Percentiles rank a stretch among this genome's conserved stretches.
Evolutionary conservation across 2,113 vertebrate genomes (phyloP).

Genomic region (Rhabdomys dilectus): DNA sequence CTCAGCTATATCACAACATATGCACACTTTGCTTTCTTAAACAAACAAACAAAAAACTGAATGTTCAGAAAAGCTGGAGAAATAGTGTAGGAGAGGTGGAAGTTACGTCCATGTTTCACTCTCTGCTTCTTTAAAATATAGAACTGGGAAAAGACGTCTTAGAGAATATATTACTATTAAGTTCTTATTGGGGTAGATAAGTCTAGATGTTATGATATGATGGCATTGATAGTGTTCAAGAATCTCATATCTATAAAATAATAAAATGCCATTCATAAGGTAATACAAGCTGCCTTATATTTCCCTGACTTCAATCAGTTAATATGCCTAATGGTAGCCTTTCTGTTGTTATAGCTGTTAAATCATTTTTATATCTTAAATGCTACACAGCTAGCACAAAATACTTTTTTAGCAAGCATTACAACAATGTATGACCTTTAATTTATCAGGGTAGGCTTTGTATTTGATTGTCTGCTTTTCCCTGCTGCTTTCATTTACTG

Average conservation of each 20-base stretch:
- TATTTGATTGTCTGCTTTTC: conserved; percentile 81
- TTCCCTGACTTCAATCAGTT: conserved; percentile 69
- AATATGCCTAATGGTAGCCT: conserved; percentile 61
- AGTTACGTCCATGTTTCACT: conserved; percentile 44
- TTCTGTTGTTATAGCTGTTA: conserved; percentile 71
- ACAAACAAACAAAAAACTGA: neutral
- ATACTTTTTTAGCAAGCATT: conserved; percentile 56
- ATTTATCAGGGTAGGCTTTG: conserved; percentile 79
- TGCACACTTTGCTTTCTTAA: neutral
- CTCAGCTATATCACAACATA: neutral
- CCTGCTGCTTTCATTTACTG: conserved; percentile 80
- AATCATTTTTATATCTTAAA: conserved; percentile 76
- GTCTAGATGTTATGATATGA: conserved; percentile 73
- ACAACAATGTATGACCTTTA: conserved; percentile 82
- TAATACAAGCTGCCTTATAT: conserved; percentile 54
- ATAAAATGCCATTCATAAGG: conserved; percentile 67
- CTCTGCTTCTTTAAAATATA: conserved; percentile 55
- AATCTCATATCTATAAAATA: conserved; percentile 67
- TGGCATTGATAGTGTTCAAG: conserved; percentile 70
- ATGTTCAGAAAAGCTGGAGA: neutral
- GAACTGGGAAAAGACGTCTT: conserved; percentile 31
- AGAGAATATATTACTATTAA: conserved; percentile 53
- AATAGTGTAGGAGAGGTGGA: neutral
- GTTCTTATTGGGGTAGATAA: conserved; percentile 63
- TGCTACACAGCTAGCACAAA: conserved; percentile 74